Conservation (phyloP, 2,113 vertebrate species). For the Dromaius novaehollandiae region DNA sequence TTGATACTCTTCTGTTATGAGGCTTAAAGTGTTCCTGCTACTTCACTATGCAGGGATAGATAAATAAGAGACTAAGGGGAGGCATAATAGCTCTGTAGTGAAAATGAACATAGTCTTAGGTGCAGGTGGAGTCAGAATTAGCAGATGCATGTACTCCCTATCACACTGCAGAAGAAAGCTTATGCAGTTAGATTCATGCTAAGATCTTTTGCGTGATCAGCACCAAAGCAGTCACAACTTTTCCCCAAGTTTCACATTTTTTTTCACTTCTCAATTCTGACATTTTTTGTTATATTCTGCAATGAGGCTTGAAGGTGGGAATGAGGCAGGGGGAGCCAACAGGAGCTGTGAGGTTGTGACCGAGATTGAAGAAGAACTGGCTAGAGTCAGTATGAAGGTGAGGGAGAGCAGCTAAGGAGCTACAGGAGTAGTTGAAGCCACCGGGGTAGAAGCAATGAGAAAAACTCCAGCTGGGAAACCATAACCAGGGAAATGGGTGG, state of each 20-base stretch:
- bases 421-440: neutral
- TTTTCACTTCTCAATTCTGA: neutral
- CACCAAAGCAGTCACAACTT: neutral
- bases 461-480: neutral
- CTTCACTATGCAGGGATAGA: neutral
- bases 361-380: neutral
- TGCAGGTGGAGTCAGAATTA: neutral
- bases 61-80: neutral
- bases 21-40: neutral
- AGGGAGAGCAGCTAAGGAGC: neutral
- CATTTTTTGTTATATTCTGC: neutral
- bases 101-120: neutral
- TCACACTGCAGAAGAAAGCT: neutral
- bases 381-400: accelerated
- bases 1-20: neutral
- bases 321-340: accelerated
- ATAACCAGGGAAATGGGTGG: neutral
- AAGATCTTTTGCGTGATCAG: neutral
- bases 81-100: neutral
- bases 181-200: accelerated
- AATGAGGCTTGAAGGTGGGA: neutral
- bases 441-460: neutral
- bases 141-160: neutral
- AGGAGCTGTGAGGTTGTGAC: neutral
- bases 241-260: accelerated